Evolutionary conservation across 1,140 invertebrate species (phyloP), one percentile per base, ranked within the genome.

Genomic region (Hylaeus anthracinus): DNA sequence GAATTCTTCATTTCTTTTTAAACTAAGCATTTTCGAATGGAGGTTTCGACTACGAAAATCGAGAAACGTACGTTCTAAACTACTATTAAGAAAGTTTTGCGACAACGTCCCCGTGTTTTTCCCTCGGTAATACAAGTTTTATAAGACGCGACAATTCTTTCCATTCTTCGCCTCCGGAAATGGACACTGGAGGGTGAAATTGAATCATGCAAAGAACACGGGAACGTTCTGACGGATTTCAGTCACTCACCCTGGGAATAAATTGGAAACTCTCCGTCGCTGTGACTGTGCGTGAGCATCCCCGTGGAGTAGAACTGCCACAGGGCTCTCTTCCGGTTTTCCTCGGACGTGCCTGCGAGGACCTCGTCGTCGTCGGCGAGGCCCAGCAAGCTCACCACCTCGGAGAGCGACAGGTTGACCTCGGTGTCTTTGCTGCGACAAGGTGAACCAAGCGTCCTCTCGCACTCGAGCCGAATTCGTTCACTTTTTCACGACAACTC

Each of bases 241-340:
- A 41, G 5, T 1, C n/a, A 84, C 87, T 86, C 91, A 94, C 93
- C 93, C 91, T 93, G 91, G 58, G 93, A 94, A 91, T 97, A 97
- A 91, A 96, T 95, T 85, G 96, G 96, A 93, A 97, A 97, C 93
- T 97, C 96, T 88, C 96, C 96, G 90, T 97, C 96, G 90, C 96
- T 96, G 93, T 96, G 95, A 90, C 96, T 97, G 92, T 97, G 96
- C 69, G 96, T 97, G 88, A 97, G 94, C 96, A 97, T 96, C 84
- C 92, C 91, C 78, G 91, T 86, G 58, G 92, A 89, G 64, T 91
- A 91, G 76, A 92, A 91, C 72, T 92, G 90, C 91, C 92, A 91
- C 86, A 92, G 81, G 53, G 88, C 86, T 72, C 85, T 86, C 79
- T 90, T 91, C 77, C 88, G 85, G 84, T 79, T 88, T 65, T 92